A percentile compares a stretch with the other conserved stretches of the same genome.
Conservation (phyloP, 2,797 vertebrate species). For the Arctocebus calabarensis region DNA sequence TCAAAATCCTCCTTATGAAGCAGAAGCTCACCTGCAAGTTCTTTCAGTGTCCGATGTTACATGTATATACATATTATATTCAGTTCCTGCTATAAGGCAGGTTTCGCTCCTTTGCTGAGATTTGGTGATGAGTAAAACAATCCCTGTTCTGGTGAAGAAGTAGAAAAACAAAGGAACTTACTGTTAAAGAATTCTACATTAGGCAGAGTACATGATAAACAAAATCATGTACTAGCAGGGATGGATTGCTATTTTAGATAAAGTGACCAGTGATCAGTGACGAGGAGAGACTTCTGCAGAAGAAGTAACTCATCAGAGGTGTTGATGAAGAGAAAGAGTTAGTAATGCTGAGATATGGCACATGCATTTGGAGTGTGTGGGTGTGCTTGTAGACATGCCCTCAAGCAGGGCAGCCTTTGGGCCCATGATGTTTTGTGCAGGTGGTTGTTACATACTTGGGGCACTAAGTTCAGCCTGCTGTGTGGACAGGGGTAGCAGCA, state of each 20-base stretch:
- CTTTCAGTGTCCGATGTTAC: neutral
- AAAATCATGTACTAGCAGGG: rapidly evolving
- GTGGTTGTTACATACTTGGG: no score
- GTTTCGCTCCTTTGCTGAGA: neutral
- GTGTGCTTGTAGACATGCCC: neutral
- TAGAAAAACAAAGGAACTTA: neutral
- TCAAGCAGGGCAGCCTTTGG: neutral
- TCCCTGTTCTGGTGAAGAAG: neutral
- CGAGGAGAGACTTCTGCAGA: neutral
- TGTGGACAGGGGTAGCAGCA: neutral
- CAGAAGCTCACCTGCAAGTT: neutral
- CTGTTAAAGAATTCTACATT: neutral
- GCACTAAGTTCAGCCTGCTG: rapidly evolving
- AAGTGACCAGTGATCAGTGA: no score
- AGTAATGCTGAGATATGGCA: rapidly evolving
- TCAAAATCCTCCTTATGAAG: neutral
- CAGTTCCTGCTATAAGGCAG: neutral
- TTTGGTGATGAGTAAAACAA: neutral
- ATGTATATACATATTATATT: rapidly evolving
- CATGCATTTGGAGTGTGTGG: neutral
- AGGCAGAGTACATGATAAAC: neutral
- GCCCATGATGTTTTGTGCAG: neutral
- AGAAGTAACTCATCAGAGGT: neutral
- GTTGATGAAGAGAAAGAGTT: neutral
- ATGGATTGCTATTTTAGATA: neutral